These are phyloP conservation scores for Hydrolagus colliei DNA, from an alignment of 2,797 vertebrate genomes.

Conservation along the genomic window DNA sequence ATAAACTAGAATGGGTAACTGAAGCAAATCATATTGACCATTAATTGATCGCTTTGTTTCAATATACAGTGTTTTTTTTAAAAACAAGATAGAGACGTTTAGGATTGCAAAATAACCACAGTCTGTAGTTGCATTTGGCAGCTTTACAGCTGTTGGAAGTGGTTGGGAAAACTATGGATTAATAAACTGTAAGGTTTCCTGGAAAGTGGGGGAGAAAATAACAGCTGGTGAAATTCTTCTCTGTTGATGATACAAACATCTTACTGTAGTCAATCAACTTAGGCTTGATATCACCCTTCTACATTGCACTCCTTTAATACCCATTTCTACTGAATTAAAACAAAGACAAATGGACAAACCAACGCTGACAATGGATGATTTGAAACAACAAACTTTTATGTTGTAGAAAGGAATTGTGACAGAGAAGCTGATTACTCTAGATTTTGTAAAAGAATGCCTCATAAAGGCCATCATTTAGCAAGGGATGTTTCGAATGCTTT, in stretches of 20 bases:
- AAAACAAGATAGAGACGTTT: background rate
- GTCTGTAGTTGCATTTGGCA: background rate
- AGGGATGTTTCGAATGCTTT: background rate
- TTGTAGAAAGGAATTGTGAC: slow-evolving; percentile 21
- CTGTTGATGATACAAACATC: background rate
- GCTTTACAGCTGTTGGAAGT: background rate
- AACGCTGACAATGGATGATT: background rate
- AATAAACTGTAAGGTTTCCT: no score
- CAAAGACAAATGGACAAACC: background rate
- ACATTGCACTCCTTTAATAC: background rate
- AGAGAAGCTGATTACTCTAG: background rate
- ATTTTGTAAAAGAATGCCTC: background rate
- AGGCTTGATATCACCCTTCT: background rate
- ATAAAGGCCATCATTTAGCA: slow-evolving; percentile 15
- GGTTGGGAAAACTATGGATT: background rate
- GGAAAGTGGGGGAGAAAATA: background rate
- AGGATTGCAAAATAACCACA: background rate
- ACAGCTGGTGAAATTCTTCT: background rate
- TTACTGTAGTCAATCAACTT: background rate
- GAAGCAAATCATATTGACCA: background rate
- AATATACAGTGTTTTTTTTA: background rate
- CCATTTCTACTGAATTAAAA: background rate
- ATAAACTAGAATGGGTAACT: background rate
- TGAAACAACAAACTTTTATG: slow-evolving; percentile 4
- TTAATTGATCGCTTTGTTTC: slow-evolving; percentile 19